phyloP scores from a whole-genome alignment of 1,140 invertebrate species.

The Papilio machaon region DNA sequence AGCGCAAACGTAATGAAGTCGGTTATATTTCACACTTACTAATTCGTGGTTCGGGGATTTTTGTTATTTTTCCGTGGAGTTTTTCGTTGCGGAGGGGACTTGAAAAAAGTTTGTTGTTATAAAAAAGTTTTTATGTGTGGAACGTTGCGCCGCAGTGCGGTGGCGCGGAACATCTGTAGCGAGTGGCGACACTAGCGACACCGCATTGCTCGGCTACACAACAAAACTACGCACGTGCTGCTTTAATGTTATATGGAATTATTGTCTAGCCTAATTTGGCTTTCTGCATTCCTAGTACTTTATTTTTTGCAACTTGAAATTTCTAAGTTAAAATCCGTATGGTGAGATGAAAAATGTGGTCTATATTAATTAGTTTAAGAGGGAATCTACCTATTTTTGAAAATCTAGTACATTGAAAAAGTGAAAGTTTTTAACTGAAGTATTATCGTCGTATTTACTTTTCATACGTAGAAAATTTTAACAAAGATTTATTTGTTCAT shows the following conservation, averaged over 20 bases:
- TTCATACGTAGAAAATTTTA: too few relatives aligned
- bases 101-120: constrained; percentile 33
- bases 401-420: too few relatives aligned
- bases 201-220: constrained; percentile 28
- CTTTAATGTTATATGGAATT: constrained; percentile 21
- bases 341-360: too few relatives aligned
- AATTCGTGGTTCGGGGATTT: not conserved
- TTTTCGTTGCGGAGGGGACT: constrained; percentile 11
- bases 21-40: not conserved
- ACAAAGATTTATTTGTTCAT: too few relatives aligned
- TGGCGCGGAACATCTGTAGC: constrained; percentile 31
- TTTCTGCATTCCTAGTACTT: constrained; percentile 1
- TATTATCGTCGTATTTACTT: too few relatives aligned
- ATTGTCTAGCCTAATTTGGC: constrained; percentile 11
- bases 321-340: not conserved
- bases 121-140: constrained; percentile 35
- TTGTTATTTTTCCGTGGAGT: not conserved
- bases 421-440: too few relatives aligned
- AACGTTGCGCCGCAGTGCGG: constrained; percentile 37
- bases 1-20: not conserved
- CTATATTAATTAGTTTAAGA: too few relatives aligned
- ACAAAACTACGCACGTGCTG: constrained; percentile 25
- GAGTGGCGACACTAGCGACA: constrained; percentile 22
- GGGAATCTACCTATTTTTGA: too few relatives aligned
- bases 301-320: not conserved